Percentiles rank a stretch among this genome's conserved stretches.
Conservation (phyloP, 2,797 vertebrate species). For the Adrianichthys oophorus region DNA sequence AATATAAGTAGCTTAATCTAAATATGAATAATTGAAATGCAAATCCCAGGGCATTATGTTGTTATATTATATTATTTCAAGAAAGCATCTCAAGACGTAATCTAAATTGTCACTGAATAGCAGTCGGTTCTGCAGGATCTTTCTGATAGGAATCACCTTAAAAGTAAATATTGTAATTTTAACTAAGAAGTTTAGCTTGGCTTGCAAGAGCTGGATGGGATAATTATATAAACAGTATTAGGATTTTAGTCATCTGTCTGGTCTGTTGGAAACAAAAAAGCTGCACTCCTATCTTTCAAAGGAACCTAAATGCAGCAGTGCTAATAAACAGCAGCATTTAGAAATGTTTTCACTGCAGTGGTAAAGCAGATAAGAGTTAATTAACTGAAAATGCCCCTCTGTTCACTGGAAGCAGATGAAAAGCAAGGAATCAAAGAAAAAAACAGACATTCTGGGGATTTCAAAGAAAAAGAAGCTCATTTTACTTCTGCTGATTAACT, state of each 20-base stretch:
- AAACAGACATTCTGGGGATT: constrained; percentile 48
- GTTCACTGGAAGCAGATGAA: constrained; percentile 50
- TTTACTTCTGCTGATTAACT: constrained; percentile 57
- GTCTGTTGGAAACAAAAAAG: constrained; percentile 33
- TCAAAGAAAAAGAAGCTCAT: constrained; percentile 53
- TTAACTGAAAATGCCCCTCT: constrained; percentile 70
- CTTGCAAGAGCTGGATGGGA: constrained; percentile 23
- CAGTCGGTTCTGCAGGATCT: constrained; percentile 37
- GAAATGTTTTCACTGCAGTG: constrained; percentile 59
- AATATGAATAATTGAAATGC: constrained; percentile 47
- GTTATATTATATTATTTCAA: constrained; percentile 18
- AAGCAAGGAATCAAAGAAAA: constrained; percentile 51
- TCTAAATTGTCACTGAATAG: constrained; percentile 18
- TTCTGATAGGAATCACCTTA: constrained; percentile 35
- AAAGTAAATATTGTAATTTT: constrained; percentile 55
- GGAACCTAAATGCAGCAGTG: constrained; percentile 25
- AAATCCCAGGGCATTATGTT: constrained; percentile 41
- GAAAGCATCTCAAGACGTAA: constrained; percentile 27
- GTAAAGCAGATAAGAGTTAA: constrained; percentile 68
- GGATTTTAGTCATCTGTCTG: constrained; percentile 1
- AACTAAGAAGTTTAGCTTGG: too few species aligned
- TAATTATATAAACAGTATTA: constrained; percentile 31
- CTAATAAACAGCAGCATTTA: constrained; percentile 43
- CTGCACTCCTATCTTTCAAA: constrained; percentile 14
- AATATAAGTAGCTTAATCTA: constrained; percentile 3